These are phyloP conservation scores for Tenebrio molitor DNA, from an alignment of 1,140 invertebrate species.

Conservation along the genomic window DNA sequence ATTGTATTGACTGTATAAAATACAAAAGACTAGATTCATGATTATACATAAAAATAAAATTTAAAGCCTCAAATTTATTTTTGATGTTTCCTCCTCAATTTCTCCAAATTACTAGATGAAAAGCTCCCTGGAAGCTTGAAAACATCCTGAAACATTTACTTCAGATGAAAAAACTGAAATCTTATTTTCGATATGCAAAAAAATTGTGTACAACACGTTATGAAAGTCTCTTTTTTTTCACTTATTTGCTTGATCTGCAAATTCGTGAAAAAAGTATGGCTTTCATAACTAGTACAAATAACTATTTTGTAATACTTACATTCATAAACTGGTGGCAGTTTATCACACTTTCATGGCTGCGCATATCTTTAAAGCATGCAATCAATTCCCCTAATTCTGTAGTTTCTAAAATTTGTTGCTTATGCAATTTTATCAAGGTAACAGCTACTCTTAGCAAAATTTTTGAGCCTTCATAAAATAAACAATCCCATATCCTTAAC, in stretches of 20 bases:
- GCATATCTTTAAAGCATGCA: constrained; percentile 83
- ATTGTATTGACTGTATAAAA: constrained; percentile 26
- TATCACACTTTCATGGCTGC: constrained; percentile 78
- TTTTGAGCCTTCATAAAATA: constrained; percentile 93
- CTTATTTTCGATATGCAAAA: no score
- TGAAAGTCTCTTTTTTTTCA: no score
- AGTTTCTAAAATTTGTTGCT: constrained; percentile 77
- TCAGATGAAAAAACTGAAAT: no score
- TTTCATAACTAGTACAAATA: no score
- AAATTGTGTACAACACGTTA: no score
- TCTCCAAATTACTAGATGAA: constrained; percentile 74
- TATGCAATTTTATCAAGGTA: constrained; percentile 83
- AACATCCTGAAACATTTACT: constrained; percentile 75
- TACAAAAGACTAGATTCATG: constrained; percentile 28
- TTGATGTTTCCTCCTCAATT: constrained; percentile 70
- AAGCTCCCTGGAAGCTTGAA: constrained; percentile 84
- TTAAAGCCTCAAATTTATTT: constrained; percentile 28
- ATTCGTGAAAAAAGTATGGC: no score
- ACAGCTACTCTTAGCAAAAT: constrained; percentile 87
- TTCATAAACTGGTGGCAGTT: constrained; percentile 90
- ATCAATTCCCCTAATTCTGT: constrained; percentile 82
- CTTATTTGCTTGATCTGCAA: no score
- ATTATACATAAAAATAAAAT: constrained; percentile 18
- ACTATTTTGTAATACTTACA: constrained; percentile 72
- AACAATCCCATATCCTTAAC: constrained; percentile 93